Base-by-base conservation (phyloP, 2,888 invertebrate species). In the Drosophila paranaensis region DNA sequence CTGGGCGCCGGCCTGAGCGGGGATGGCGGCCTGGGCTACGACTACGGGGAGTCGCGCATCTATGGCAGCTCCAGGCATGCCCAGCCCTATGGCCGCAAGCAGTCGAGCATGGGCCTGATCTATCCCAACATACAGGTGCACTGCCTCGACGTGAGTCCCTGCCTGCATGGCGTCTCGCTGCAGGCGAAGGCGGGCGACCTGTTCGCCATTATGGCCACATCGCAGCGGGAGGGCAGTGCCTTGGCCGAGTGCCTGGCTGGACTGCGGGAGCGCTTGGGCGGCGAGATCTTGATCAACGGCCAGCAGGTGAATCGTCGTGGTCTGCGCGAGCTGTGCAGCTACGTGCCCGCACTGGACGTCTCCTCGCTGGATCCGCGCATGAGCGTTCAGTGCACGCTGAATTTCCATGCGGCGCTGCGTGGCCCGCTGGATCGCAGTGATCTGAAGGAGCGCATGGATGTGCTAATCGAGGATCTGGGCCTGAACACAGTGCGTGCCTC, bases 121-220 rank as follows among this genome's bases (percentile, higher is more conserved):
- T 93, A 93, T 86, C 93, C 93, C 6, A 93, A 93, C 50, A 93
- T 93, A 51, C 93, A 93, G 82, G 93, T 93, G 61, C 93, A 93
- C 78, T 93, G 97, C 62, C 95, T 98, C 82, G 98, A 98, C 92
- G 96, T 97, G 20, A 95, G 96, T 81, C 97, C 97, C 0, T 97
- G 97, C 27, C 71, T 93, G 64, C 89, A 93, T 25, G 93, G 92
- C 5, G 94, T 98, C 10, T 96, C 97, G 35, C 95, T 98, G 82
- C 98, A 98, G 93, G 96, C 97, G 33, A 96, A 96, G 79, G 98
- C 97, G 0, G 98, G 98, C 35, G 98, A 98, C 93, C 95, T 98
- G 50, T 93, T 98, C 86, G 98, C 98, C 3, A 95, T 98, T 27
- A 95, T 98, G 95, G 96, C 98, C 2, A 98, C 98, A 0, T 95